Percentiles rank a stretch among this genome's conserved stretches.
phyloP scores from a whole-genome alignment of 1,140 invertebrate species.

The Cotesia typhae region DNA sequence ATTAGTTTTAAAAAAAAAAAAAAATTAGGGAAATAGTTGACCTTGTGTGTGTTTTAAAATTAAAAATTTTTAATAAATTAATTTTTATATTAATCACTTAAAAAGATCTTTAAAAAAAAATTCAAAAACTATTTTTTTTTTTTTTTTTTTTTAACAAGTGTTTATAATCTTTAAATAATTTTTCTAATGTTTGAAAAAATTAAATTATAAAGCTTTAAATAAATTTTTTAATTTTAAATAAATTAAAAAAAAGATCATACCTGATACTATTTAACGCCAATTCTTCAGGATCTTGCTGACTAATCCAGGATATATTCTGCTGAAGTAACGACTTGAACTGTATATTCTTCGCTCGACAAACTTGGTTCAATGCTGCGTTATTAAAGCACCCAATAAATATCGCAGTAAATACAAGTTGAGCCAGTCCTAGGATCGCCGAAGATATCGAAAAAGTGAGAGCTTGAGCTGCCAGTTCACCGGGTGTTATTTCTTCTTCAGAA shows the following conservation, averaged over 20 bases:
- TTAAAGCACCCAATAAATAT: slow-evolving; percentile 20
- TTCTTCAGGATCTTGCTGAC: slow-evolving; percentile 19
- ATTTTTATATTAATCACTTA: too few species aligned
- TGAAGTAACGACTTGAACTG: slow-evolving; percentile 20
- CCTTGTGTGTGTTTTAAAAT: too few species aligned
- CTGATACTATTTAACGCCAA: slow-evolving; percentile 25
- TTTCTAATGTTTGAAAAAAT: too few species aligned
- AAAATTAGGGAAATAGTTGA: too few species aligned
- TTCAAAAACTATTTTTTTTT: too few species aligned
- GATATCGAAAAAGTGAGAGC: slow-evolving; percentile 18
- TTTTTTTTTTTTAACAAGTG: too few species aligned
- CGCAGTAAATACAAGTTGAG: slow-evolving; percentile 14
- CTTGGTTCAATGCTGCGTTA: slow-evolving; percentile 12
- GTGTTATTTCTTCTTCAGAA: background rate
- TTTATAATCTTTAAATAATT: too few species aligned
- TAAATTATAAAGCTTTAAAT: too few species aligned
- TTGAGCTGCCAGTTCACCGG: slow-evolving; percentile 9
- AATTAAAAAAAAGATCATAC: background rate
- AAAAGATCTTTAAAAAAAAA: too few species aligned
- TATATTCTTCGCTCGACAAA: slow-evolving; percentile 10
- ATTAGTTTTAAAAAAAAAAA: too few species aligned
- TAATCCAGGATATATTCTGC: slow-evolving; percentile 28
- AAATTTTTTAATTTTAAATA: too few species aligned
- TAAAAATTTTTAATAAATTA: too few species aligned
- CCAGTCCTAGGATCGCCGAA: slow-evolving; percentile 16